Evolutionary conservation across 2,888 invertebrate species (phyloP).

Genomic region (Coleophora deauratella): DNA sequence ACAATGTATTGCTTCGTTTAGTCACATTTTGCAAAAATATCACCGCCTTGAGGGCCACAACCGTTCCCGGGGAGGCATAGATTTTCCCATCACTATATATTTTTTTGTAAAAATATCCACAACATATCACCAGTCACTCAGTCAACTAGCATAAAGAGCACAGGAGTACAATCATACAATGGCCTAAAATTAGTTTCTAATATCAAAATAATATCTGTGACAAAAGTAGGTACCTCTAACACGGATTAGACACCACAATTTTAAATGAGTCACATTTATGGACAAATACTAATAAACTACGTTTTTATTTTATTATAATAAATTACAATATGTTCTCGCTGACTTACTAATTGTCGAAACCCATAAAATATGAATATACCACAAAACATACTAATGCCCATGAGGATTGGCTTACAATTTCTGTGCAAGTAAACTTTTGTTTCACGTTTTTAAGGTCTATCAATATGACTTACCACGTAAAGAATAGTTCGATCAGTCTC

Average conservation of each 20-base stretch:
- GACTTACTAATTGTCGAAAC: constrained; percentile 40
- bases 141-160: constrained; percentile 58
- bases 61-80: constrained; percentile 25
- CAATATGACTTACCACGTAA: constrained; percentile 10
- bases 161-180: too few relatives aligned
- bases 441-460: too few relatives aligned
- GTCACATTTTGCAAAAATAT: constrained; percentile 82
- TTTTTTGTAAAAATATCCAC: constrained; percentile 43
- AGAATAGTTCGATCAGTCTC: constrained; percentile 42
- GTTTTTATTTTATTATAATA: constrained; percentile 24
- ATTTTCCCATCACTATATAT: constrained; percentile 7
- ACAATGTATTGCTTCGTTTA: constrained; percentile 85
- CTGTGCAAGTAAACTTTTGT: too few relatives aligned
- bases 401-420: too few relatives aligned
- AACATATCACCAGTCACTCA: constrained; percentile 58
- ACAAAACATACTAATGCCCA: too few relatives aligned
- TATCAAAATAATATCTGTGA: too few relatives aligned
- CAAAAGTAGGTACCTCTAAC: constrained; percentile 49
- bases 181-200: too few relatives aligned
- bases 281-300: constrained; percentile 66
- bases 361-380: constrained; percentile 20
- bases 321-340: constrained; percentile 54
- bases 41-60: constrained; percentile 57
- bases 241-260: constrained; percentile 72
- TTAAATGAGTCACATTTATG: constrained; percentile 70